Evolutionary conservation across 2,113 vertebrate species (phyloP).

Genomic region (Larimichthys polyactis): DNA sequence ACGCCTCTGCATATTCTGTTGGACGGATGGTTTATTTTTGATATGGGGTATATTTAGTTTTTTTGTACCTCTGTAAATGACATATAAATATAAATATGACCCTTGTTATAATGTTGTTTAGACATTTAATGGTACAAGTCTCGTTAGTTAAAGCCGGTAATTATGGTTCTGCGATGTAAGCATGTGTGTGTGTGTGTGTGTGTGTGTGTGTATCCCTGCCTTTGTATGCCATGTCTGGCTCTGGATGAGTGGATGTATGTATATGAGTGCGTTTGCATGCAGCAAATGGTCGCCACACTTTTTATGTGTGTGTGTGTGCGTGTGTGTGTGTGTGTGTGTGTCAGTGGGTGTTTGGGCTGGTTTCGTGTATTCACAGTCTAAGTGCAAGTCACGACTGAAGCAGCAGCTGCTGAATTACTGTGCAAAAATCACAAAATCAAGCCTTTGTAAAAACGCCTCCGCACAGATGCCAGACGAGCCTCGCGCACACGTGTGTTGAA

Average conservation of each 20-base stretch:
- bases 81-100: no score
- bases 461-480: constrained; percentile 41
- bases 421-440: constrained; percentile 57
- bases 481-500: background rate
- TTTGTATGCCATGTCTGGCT: background rate
- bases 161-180: background rate
- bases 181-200: background rate
- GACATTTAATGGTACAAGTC: no score
- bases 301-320: background rate
- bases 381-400: constrained; percentile 67
- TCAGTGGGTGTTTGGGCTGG: constrained; percentile 29
- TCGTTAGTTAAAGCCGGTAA: background rate
- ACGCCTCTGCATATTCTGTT: no score
- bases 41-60: no score
- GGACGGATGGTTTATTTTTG: no score
- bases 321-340: background rate
- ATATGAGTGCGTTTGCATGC: constrained; percentile 22
- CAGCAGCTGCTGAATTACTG: constrained; percentile 73
- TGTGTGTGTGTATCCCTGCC: background rate
- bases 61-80: no score
- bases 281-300: background rate
- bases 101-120: no score
- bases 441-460: constrained; percentile 61
- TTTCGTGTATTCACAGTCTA: constrained; percentile 46
- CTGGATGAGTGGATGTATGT: background rate